These are phyloP conservation scores for Nomada ferruginata DNA, from an alignment of 2,888 invertebrate species.

Conservation along the genomic window DNA sequence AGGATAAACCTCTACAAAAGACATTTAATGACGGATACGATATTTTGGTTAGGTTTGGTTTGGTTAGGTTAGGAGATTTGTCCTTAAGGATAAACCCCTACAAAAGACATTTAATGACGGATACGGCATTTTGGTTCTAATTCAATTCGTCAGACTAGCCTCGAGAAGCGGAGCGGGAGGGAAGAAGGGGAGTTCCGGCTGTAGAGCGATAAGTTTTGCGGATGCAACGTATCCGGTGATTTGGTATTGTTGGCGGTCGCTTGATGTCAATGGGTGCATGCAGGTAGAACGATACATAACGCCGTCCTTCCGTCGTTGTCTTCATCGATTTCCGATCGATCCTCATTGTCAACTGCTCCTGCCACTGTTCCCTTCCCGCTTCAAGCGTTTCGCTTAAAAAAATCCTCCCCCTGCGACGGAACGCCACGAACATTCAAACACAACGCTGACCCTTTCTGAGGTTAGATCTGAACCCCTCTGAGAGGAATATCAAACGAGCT, in stretches of 20 bases:
- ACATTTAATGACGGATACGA: too few species aligned
- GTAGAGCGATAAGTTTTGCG: conserved; percentile 79
- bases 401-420: neutral
- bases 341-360: neutral
- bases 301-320: conserved; percentile 40
- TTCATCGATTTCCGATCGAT: conserved; percentile 54
- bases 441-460: neutral
- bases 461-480: neutral
- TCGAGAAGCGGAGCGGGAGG: neutral
- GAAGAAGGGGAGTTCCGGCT: conserved; percentile 68
- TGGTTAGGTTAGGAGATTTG: too few species aligned
- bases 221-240: conserved; percentile 83
- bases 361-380: neutral
- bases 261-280: conserved; percentile 76
- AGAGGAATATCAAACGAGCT: too few species aligned
- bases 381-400: neutral
- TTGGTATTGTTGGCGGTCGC: conserved; percentile 78
- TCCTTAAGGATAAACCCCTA: too few species aligned
- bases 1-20: too few species aligned
- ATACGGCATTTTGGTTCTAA: conserved; percentile 6
- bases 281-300: conserved; percentile 75
- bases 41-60: too few species aligned
- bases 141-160: neutral
- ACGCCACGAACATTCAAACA: neutral
- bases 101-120: too few species aligned